These are phyloP conservation scores for Zaprionus lineosus DNA, from an alignment of 2,888 invertebrate genomes.

Conservation along the genomic window DNA sequence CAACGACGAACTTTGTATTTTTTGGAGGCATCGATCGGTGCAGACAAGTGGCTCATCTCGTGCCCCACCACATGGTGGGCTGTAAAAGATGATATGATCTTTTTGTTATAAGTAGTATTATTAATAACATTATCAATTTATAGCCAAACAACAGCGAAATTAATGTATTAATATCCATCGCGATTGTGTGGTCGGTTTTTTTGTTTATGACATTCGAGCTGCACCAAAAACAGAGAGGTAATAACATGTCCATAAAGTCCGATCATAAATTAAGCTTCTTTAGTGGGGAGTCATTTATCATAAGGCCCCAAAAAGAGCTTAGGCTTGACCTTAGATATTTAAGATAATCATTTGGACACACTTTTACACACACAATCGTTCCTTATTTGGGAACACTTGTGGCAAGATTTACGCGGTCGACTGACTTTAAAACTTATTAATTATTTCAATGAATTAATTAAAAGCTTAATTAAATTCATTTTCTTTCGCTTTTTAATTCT, in stretches of 20 bases:
- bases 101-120: conserved; percentile 14
- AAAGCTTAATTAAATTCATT: too few relatives aligned
- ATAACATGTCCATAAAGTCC: conserved; percentile 1
- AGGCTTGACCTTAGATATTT: conserved; percentile 22
- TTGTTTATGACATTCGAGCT: conserved; percentile 35
- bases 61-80: conserved; percentile 41
- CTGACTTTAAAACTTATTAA: too few relatives aligned
- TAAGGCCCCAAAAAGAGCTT: conserved; percentile 22
- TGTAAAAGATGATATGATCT: conserved; percentile 43
- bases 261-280: conserved; percentile 46
- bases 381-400: conserved; percentile 19
- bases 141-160: not conserved
- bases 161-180: conserved; percentile 17
- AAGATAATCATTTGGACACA: conserved; percentile 3
- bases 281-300: conserved; percentile 34
- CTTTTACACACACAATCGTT: not conserved
- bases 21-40: conserved; percentile 33
- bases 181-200: conserved; percentile 27
- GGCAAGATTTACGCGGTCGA: conserved; percentile 11
- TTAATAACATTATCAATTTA: conserved; percentile 18
- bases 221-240: conserved; percentile 35
- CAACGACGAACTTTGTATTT: conserved; percentile 31
- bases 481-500: too few relatives aligned
- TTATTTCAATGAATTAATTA: too few relatives aligned
- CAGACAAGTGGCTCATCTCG: conserved; percentile 37